Percentiles rank a stretch among this genome's conserved stretches.
Evolutionary conservation across 2,888 invertebrate genomes (phyloP).

Genomic region (Melipona bicolor): DNA sequence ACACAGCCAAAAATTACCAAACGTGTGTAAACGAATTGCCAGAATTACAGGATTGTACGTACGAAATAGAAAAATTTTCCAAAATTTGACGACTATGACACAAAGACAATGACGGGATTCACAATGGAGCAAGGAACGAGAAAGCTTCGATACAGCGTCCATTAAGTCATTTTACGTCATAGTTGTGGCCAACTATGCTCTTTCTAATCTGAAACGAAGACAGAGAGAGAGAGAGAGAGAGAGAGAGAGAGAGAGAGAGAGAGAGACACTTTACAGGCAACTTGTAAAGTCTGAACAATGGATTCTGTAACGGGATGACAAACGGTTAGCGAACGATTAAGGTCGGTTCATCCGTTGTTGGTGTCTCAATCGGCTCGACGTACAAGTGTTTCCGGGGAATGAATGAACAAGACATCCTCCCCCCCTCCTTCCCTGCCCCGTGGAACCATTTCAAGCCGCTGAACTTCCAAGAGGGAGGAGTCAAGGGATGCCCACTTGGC

Average conservation of each 20-base stretch:
- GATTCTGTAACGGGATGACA: slow-evolving; percentile 58
- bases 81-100: not conserved
- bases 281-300: slow-evolving; percentile 45
- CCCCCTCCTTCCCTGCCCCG: too few relatives aligned
- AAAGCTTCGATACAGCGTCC: slow-evolving; percentile 15
- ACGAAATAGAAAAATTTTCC: too few relatives aligned
- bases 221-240: not conserved
- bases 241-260: too few relatives aligned
- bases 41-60: too few relatives aligned
- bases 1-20: too few relatives aligned
- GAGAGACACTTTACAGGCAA: slow-evolving; percentile 35
- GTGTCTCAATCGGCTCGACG: slow-evolving; percentile 76
- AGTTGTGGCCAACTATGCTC: slow-evolving; percentile 52
- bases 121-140: not conserved
- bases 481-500: slow-evolving; percentile 77
- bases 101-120: not conserved
- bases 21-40: too few relatives aligned
- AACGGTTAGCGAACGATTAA: slow-evolving; percentile 64
- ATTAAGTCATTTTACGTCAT: slow-evolving; percentile 66
- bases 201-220: not conserved
- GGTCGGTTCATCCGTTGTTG: slow-evolving; percentile 60
- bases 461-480: slow-evolving; percentile 69
- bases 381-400: slow-evolving; percentile 79
- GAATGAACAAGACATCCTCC: slow-evolving; percentile 76
- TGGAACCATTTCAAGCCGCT: slow-evolving; percentile 64